A percentile compares a stretch with the other conserved stretches of the same genome.
phyloP scores from a whole-genome alignment of 2,113 vertebrate species.

The Grallaria varia region DNA sequence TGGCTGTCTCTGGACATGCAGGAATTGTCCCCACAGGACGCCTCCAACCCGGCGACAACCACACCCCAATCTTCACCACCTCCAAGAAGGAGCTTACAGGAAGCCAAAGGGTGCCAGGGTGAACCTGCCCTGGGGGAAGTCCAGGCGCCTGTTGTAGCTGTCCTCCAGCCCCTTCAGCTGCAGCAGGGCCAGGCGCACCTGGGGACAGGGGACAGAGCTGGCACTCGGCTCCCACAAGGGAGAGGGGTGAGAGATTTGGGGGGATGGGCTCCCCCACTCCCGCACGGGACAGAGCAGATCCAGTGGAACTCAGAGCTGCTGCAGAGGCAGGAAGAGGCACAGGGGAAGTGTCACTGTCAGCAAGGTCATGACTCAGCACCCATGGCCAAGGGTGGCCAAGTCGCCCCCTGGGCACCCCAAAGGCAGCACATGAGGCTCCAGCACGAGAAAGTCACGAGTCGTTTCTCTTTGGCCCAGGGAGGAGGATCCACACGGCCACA shows the following conservation, averaged over 20 bases:
- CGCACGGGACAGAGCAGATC: accelerated
- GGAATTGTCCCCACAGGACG: not conserved
- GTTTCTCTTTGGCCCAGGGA: not conserved
- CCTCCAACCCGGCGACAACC: not conserved
- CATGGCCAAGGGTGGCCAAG: accelerated
- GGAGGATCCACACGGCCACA: not conserved
- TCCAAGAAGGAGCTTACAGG: conserved; percentile 77
- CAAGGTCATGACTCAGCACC: not conserved
- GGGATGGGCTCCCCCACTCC: not conserved
- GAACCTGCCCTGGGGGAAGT: conserved; percentile 76
- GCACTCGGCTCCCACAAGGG: accelerated
- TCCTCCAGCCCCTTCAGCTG: conserved; percentile 95
- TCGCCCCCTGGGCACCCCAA: not conserved
- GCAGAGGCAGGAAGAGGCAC: not conserved
- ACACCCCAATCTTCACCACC: not conserved
- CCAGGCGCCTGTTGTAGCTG: conserved; percentile 78
- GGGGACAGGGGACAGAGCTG: not conserved
- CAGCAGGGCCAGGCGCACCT: conserved; percentile 88
- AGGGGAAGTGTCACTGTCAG: not conserved
- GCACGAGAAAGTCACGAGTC: accelerated
- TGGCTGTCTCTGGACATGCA: not conserved
- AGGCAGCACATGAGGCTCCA: accelerated
- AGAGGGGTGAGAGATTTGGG: not conserved
- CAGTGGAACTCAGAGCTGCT: accelerated
- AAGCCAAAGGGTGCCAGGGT: conserved; percentile 87